phyloP scores from a whole-genome alignment of 1,140 invertebrate genomes.

The Pseudachorutes palmiensis region DNA sequence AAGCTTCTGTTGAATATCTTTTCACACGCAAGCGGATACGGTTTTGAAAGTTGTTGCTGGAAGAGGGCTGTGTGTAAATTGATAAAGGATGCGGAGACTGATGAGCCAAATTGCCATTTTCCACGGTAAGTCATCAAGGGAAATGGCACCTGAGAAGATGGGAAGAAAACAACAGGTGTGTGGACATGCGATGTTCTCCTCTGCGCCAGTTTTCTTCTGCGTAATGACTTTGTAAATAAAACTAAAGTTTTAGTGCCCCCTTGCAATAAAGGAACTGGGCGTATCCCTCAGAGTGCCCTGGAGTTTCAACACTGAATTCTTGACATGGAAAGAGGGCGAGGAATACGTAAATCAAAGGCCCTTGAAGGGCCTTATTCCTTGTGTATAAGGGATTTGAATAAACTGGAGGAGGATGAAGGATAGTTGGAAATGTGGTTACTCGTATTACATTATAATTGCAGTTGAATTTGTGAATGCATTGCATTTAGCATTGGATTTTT shows the following conservation, averaged over 20 bases:
- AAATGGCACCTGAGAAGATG: neutral
- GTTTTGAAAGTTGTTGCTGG: neutral
- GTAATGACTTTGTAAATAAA: neutral
- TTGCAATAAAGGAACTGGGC: neutral
- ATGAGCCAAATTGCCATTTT: neutral
- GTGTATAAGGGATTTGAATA: neutral
- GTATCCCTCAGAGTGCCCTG: neutral
- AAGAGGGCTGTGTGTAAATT: neutral
- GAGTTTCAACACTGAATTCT: neutral
- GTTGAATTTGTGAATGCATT: neutral
- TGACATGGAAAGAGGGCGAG: neutral
- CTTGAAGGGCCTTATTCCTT: neutral
- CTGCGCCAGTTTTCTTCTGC: neutral
- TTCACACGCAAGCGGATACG: neutral
- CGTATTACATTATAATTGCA: neutral
- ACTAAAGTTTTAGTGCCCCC: neutral
- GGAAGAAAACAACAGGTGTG: neutral
- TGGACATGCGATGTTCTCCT: neutral
- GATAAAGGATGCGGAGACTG: neutral
- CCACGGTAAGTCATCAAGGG: neutral
- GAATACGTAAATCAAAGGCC: too few relatives aligned
- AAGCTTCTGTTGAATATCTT: neutral
- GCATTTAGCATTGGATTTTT: neutral
- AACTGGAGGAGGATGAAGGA: neutral
- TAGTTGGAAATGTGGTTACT: neutral